Conservation (phyloP, 2,888 invertebrate species). For the Fissipunctia ypsillon region DNA sequence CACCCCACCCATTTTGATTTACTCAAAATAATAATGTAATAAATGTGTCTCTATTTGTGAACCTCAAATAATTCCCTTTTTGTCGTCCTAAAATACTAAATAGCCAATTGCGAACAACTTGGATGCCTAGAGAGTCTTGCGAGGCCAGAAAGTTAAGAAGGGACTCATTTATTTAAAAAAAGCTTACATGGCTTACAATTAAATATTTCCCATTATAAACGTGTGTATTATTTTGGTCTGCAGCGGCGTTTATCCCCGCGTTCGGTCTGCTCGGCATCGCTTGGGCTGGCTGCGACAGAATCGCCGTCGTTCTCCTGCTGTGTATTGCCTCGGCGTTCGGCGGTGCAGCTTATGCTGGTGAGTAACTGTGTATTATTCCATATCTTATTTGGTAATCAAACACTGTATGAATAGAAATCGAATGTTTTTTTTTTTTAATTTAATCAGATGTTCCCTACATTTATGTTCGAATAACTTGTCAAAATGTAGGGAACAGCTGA, state of each 20-base stretch:
- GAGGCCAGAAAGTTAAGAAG: not conserved
- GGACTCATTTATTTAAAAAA: not conserved
- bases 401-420: too few species aligned
- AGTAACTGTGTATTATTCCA: too few species aligned
- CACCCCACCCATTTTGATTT: not conserved
- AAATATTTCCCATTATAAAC: not conserved
- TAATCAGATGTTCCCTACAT: too few species aligned
- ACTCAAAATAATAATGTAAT: not conserved
- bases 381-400: too few species aligned
- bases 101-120: not conserved
- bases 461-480: too few species aligned
- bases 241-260: conserved; percentile 93
- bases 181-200: not conserved
- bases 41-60: not conserved
- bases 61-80: not conserved
- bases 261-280: conserved; percentile 94
- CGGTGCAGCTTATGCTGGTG: conserved; percentile 94
- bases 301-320: conserved; percentile 93
- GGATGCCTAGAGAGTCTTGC: not conserved
- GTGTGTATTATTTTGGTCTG: not conserved
- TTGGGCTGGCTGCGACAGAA: conserved; percentile 94
- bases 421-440: too few species aligned
- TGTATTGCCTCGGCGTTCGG: conserved; percentile 93
- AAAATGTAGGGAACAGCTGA: too few species aligned
- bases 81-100: not conserved